Evolutionary conservation across 2,888 invertebrate species (phyloP).

Genomic region (Melipona beecheii): DNA sequence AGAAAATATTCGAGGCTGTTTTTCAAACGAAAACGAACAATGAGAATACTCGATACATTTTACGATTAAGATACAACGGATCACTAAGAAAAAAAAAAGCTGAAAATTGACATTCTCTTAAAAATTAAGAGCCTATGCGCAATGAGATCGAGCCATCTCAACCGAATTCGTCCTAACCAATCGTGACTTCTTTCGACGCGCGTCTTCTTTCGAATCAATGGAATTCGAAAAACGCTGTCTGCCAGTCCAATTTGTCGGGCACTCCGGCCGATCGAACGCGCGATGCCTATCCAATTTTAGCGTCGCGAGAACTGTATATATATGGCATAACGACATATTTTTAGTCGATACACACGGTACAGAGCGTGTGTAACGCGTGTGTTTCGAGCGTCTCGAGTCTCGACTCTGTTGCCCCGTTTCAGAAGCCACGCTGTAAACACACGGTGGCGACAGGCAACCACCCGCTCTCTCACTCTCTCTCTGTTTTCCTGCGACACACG

Average conservation of each 20-base stretch:
- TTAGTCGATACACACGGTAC: constrained; percentile 49
- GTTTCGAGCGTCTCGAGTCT: constrained; percentile 7
- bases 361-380: constrained; percentile 6
- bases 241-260: constrained; percentile 1
- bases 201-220: not conserved
- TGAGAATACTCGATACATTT: accelerated
- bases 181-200: no score
- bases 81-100: no score
- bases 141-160: no score
- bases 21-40: no score
- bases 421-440: constrained; percentile 23
- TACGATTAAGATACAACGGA: no score
- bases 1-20: no score
- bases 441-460: not conserved
- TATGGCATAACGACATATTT: constrained; percentile 58
- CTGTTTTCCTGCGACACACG: constrained; percentile 28
- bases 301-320: constrained; percentile 38
- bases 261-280: not conserved
- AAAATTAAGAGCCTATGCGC: no score
- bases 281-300: constrained; percentile 49
- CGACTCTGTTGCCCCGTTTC: not conserved
- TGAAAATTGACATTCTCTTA: no score
- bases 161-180: no score
- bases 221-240: constrained; percentile 21
- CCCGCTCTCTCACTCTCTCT: not conserved